phyloP scores from a whole-genome alignment of 2,797 vertebrate genomes.

The Crocodylus rhombifer region DNA sequence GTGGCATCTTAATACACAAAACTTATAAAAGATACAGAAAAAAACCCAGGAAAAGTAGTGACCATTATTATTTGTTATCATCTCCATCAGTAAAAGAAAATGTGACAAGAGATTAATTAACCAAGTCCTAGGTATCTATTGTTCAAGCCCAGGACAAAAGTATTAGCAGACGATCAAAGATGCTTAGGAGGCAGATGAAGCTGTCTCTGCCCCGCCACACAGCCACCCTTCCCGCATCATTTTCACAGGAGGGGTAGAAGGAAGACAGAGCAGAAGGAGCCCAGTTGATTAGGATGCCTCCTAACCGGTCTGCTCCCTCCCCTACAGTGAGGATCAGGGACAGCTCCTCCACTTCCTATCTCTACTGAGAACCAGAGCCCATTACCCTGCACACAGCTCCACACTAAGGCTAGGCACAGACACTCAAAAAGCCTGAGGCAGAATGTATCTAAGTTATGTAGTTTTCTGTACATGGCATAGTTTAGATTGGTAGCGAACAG shows the following conservation, averaged over 20 bases:
- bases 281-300: background rate
- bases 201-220: accelerated
- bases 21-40: accelerated
- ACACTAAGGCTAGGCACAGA: too few relatives aligned
- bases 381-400: too few relatives aligned
- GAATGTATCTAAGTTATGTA: too few relatives aligned
- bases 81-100: accelerated
- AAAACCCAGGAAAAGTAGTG: background rate
- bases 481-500: too few relatives aligned
- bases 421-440: too few relatives aligned
- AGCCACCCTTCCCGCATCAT: too few relatives aligned
- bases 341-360: too few relatives aligned
- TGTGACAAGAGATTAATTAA: background rate
- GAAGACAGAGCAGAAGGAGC: too few relatives aligned
- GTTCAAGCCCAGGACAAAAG: accelerated
- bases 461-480: too few relatives aligned
- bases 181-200: too few relatives aligned
- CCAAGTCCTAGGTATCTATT: accelerated
- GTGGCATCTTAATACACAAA: accelerated
- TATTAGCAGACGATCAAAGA: accelerated
- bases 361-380: too few relatives aligned
- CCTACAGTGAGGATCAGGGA: background rate
- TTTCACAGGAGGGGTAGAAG: background rate
- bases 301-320: background rate
- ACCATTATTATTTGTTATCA: accelerated